Base-by-base conservation (phyloP, 2,797 vertebrate genomes). In the Parauchenoglanis ngamensis region DNA sequence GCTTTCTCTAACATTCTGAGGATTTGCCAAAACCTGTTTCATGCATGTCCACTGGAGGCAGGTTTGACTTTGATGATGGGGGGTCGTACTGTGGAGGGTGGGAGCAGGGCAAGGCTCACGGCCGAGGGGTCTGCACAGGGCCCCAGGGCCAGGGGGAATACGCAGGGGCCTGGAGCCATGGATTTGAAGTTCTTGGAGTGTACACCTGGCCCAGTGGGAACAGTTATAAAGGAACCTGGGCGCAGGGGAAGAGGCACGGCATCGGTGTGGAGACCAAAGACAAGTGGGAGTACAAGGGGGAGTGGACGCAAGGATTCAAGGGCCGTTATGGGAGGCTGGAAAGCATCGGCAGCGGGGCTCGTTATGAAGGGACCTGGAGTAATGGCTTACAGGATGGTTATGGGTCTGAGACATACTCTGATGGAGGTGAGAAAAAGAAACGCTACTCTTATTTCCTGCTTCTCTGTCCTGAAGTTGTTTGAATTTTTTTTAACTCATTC, bases 11-110 rank as follows among this genome's bases (percentile, higher is more conserved):
- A 94, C 94, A 80, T 95, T 95, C 94, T 96, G 94, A 95, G 95
- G 96, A 96, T 96, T 96, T 97, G 96, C 96, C 97, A 94, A 96
- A 96, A 96, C 95, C 96, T 97, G 97, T 97, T 99, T 97, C 97
- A 98, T 99, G 98, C 98, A 99, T 99, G 98, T 99, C 98, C 97
- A 98, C 97, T 98, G 98, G 98, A 96, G 98, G 98, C 95, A 99
- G 98, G 97, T 99, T 99, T 98, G 97, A 99, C 97, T 99, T 99
- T 98, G 98, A 99, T 95, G 98, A 99, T 95, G 98, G 98, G 96
- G 98, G 98, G 96, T 98, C 98, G 95, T 99, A 99, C 96, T 99
- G 98, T 94, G 98, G 98, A 96, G 98, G 97, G 95, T 99, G 98
- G 98, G 97, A 98, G 95, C 97, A 98, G 95, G 98, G 98, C 90